A percentile compares a stretch with the other conserved stretches of the same genome.
phyloP scores from a whole-genome alignment of 2,113 vertebrate genomes.

The Megalops atlanticus region DNA sequence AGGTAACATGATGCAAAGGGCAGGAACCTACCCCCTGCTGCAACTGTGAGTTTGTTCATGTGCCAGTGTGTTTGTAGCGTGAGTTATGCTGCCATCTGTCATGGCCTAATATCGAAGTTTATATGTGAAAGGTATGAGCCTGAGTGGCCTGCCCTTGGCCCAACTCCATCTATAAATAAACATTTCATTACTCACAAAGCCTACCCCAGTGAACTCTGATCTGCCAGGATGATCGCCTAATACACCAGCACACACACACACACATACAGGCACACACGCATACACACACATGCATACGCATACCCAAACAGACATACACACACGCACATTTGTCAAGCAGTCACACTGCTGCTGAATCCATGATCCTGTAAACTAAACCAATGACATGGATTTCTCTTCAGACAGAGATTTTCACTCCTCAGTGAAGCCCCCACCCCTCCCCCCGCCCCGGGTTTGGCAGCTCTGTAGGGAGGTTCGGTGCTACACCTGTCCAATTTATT shows the following conservation, averaged over 20 bases:
- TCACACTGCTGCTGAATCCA: too few relatives aligned
- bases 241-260: background rate
- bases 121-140: too few relatives aligned
- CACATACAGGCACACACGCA: background rate
- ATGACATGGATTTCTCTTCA: background rate
- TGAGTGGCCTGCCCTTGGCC: too few relatives aligned
- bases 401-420: background rate
- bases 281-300: background rate
- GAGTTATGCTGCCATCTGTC: too few relatives aligned
- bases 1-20: too few relatives aligned
- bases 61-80: too few relatives aligned
- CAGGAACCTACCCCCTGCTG: too few relatives aligned
- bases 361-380: background rate
- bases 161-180: background rate
- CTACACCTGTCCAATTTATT: background rate
- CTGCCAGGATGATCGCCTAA: background rate
- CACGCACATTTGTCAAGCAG: too few relatives aligned
- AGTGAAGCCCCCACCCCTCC: background rate
- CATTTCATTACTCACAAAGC: background rate
- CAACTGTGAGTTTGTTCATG: too few relatives aligned
- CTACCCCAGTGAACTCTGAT: background rate
- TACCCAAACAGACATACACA: too few relatives aligned
- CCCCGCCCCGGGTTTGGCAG: background rate
- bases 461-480: background rate
- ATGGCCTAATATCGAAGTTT: too few relatives aligned